Evolutionary conservation across 2,888 invertebrate genomes (phyloP).

Genomic region (Tinea pellionella): DNA sequence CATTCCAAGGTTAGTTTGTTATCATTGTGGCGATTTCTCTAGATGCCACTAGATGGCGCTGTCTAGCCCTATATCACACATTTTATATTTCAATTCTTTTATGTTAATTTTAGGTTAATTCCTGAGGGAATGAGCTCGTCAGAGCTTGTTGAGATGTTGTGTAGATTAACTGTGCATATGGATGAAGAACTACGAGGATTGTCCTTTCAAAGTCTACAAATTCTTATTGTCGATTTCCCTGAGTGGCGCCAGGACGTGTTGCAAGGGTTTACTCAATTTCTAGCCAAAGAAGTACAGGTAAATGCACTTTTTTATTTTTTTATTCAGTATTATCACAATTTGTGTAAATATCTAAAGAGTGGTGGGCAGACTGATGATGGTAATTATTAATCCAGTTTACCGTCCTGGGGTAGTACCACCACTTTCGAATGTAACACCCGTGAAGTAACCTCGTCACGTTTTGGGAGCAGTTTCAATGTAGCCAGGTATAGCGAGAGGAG

Average conservation of each 20-base stretch:
- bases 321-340: neutral
- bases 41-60: too few species aligned
- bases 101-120: constrained; percentile 74
- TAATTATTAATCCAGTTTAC: too few species aligned
- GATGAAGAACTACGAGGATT: constrained; percentile 96
- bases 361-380: too few species aligned
- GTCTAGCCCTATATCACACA: neutral
- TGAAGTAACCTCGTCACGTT: too few species aligned
- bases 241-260: constrained; percentile 98
- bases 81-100: too few species aligned
- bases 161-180: constrained; percentile 96
- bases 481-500: too few species aligned
- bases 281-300: constrained; percentile 88
- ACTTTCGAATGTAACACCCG: too few species aligned
- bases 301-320: neutral
- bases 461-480: too few species aligned
- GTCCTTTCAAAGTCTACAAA: constrained; percentile 95
- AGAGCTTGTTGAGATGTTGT: constrained; percentile 94
- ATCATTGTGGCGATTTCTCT: too few species aligned
- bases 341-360: constrained; percentile 40
- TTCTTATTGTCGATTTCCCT: constrained; percentile 94
- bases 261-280: constrained; percentile 93
- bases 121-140: constrained; percentile 97
- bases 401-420: too few species aligned
- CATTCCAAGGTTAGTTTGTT: constrained; percentile 78